Conservation (phyloP, 1,140 invertebrate genomes). For the Tribolium madens region DNA sequence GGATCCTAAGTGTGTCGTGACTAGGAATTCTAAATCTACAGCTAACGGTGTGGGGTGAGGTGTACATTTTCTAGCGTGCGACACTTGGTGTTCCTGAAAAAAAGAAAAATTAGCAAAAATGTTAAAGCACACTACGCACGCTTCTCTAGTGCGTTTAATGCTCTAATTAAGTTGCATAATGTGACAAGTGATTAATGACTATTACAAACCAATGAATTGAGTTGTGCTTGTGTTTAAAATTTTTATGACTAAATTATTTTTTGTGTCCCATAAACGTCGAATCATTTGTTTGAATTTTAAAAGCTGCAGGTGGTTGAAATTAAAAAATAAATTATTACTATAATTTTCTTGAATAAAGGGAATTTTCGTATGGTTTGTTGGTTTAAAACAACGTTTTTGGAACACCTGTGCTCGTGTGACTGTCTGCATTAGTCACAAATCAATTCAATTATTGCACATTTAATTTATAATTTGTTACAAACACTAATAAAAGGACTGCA, state of each 20-base stretch:
- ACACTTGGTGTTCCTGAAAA: conserved; percentile 33
- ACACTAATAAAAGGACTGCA: conserved; percentile 21
- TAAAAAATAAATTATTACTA: too few relatives aligned
- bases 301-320: too few relatives aligned
- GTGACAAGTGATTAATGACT: background rate
- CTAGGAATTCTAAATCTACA: conserved; percentile 25
- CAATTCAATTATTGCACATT: too few relatives aligned
- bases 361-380: too few relatives aligned
- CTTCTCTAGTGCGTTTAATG: background rate
- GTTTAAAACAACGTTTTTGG: too few relatives aligned
- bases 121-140: background rate
- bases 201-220: background rate
- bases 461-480: background rate
- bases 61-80: conserved; percentile 33
- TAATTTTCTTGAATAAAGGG: too few relatives aligned
- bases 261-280: too few relatives aligned
- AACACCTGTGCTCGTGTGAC: too few relatives aligned
- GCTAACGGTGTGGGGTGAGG: conserved; percentile 25
- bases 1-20: conserved; percentile 18
- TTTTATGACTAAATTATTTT: too few relatives aligned
- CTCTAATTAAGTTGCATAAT: background rate
- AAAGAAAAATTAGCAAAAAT: conserved; percentile 31
- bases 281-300: too few relatives aligned
- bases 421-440: too few relatives aligned
- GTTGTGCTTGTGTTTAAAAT: too few relatives aligned